Evolutionary conservation across 53 echinoderm and acorn worm species (phyloP), one percentile per base, ranked within the genome.

Genomic region (Holothuria scabra): DNA sequence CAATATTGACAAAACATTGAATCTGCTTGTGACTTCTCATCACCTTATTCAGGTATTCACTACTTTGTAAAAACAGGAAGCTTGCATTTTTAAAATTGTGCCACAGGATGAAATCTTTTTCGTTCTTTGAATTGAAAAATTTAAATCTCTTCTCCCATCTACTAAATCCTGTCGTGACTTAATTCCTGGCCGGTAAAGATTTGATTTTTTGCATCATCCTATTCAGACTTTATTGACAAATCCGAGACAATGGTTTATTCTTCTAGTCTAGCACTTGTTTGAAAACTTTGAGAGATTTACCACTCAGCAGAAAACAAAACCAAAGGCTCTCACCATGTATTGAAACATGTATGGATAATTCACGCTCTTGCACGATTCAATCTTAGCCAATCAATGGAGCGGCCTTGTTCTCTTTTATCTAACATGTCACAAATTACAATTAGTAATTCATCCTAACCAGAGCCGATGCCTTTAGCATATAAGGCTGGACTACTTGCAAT

Each of bases 171-270:
- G 14, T 52, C 52, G 18, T 16, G 52, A 16, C 52, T 52, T 0
- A 52, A 52, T 52, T 52, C 52, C 41, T 41, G 41, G 13, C 16
- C 18, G 14, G 52, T 18, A 18, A 18, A 52, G 52, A 16, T 52
- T 52, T 52, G 52, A 52, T 52, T 52, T 52, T 52, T 52, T 16
- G 18, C 52, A 2, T 18, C 30, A 30, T 18, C n/a, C 78, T 29
- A 28, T 57, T 58, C 58, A 78, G 78, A 78, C 78, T 56, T n/a
- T 74, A 74, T 78, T 78, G 57, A 57, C 57, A 78, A 78, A 78
- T 78, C 33, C 32, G 32, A 28, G 52, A 58, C 78, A 56, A 58
- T 56, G 52, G 49, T 9, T 28, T 78, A 78, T 78, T 78, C 26
- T 78, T 59, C 56, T 72, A 30, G 25, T 16, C 56, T 57, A 30